These are phyloP conservation scores for Corythornis cristatus DNA, from an alignment of 2,113 vertebrate species.

Conservation along the genomic window DNA sequence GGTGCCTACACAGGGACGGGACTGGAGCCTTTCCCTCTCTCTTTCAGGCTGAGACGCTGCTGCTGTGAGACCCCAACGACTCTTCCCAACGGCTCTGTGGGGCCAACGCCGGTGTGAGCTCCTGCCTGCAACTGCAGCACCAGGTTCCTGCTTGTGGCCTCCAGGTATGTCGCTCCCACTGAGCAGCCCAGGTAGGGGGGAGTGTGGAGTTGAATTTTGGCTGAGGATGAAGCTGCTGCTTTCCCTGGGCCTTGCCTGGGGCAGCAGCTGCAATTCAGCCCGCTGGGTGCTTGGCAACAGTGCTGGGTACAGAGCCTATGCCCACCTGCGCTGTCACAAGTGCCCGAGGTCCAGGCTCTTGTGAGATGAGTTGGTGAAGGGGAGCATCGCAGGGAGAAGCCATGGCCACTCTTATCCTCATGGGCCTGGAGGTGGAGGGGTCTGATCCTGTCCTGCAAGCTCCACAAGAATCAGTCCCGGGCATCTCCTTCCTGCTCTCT, in stretches of 20 bases:
- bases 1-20: neutral
- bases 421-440: accelerated
- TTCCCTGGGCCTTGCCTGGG: neutral
- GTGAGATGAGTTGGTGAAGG: accelerated
- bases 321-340: accelerated
- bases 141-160: neutral
- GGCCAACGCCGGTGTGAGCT: neutral
- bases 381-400: accelerated
- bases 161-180: conserved; percentile 26
- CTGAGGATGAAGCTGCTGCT: neutral
- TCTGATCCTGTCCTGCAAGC: neutral
- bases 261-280: neutral
- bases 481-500: accelerated
- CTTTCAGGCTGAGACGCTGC: conserved; percentile 61
- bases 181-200: neutral
- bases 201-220: accelerated
- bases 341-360: neutral
- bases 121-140: neutral
- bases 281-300: accelerated
- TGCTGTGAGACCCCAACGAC: conserved; percentile 28
- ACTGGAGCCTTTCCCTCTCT: conserved; percentile 31
- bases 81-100: neutral
- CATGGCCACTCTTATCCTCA: accelerated
- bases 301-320: accelerated
- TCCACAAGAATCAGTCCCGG: accelerated